Base-by-base conservation (phyloP, 2,888 invertebrate genomes). In the Pseudanteris insignis region DNA sequence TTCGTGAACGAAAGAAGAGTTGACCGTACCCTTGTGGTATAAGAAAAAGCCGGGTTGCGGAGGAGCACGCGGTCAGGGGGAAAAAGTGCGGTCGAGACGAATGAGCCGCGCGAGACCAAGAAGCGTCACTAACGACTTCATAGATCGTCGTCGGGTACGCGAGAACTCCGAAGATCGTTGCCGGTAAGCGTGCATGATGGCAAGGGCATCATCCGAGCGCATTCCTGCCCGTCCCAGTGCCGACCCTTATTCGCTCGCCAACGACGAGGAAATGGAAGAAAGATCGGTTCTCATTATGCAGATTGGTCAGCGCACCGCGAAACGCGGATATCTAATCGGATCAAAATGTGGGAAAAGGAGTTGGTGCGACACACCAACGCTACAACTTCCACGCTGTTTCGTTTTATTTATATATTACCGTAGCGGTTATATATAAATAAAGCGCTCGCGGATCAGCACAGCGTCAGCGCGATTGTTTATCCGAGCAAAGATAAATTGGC, bases 101-200 rank as follows among this genome's bases (percentile, higher is more conserved):
- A 54, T 54, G 53, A 57, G 57, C 57, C 46, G 51, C 37, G 54
- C 50, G 55, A 60, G 59, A 51, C 51, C 50, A 47, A 61, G 53
- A 64, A 73, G 70, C 74, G 75, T 75, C 72, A 75, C 72, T 72
- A 77, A 75, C 71, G 71, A 72, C 75, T 74, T 75, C 70, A 75
- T 74, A 71, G 71, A 71, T 71, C 67, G 68, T 59, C 53, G 68
- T 70, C 65, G 68, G 51, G 51, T 47, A 61, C 63, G 48, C 50
- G 50, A 37, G 47, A 25, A 46, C 50, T 28, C 33, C 32, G 50
- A 63, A 34, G 40, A 59, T 47, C 41, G 53, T 47, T 47, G 60
- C 43, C 30, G 29, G 47, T 53, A 44, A 58, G 25, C 44, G 44
- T 26, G 47, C 54, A 34, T 32, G 50, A 54, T 48, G 43, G 54